Conservation (phyloP, 2,113 vertebrate genomes). For the Ammodytes marinus region DNA sequence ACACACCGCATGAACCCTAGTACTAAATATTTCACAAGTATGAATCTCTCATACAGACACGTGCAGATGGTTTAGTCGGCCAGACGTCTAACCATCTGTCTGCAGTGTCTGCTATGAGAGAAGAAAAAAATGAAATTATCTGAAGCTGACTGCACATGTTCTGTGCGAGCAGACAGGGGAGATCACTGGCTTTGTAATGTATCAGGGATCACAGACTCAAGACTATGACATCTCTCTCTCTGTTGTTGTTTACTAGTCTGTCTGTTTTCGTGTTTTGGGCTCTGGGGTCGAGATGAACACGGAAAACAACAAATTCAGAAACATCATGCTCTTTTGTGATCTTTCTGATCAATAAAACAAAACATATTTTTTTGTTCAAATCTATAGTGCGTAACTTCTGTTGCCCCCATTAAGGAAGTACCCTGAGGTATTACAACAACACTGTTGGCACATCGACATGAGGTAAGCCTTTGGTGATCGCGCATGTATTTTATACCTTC, state of each 20-base stretch:
- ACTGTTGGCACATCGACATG: too few relatives aligned
- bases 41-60: slow-evolving; percentile 12
- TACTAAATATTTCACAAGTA: slow-evolving; percentile 4
- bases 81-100: slow-evolving; percentile 45
- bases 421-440: too few relatives aligned
- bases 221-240: not conserved
- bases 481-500: too few relatives aligned
- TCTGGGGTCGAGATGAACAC: not conserved
- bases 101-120: not conserved
- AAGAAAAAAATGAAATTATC: slow-evolving; percentile 11
- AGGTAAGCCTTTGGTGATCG: too few relatives aligned
- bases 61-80: slow-evolving; percentile 10
- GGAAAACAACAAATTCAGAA: slow-evolving; percentile 9
- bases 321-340: not conserved
- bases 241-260: not conserved
- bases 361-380: too few relatives aligned
- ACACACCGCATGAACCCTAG: not conserved
- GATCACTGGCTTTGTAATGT: not conserved
- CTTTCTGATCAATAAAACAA: not conserved
- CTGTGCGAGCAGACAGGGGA: not conserved
- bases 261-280: not conserved
- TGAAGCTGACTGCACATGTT: slow-evolving; percentile 16
- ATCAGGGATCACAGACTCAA: not conserved
- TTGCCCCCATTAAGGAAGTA: too few relatives aligned
- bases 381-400: too few relatives aligned